A percentile compares a stretch with the other conserved stretches of the same genome.
Conservation (phyloP, 2,797 vertebrate species). For the Pipistrellus pygmaeus region DNA sequence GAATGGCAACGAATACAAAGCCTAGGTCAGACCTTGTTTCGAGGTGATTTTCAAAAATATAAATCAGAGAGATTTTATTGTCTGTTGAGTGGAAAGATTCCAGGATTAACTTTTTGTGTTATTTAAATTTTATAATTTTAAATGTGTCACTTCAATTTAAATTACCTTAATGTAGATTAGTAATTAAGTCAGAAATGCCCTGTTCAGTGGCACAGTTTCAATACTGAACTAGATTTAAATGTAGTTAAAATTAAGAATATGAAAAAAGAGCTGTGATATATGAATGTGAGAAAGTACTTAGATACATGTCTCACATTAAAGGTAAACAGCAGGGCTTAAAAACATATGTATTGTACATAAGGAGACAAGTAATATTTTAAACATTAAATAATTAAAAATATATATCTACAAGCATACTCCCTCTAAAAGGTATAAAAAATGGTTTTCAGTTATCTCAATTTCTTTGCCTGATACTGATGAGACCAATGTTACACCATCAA, state of each 20-base stretch:
- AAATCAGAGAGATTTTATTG: neutral
- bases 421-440: neutral
- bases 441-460: slow-evolving; percentile 20
- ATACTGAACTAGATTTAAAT: neutral
- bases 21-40: neutral
- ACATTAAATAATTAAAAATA: too few relatives aligned
- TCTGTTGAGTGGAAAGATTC: neutral
- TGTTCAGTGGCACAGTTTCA: neutral
- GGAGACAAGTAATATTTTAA: too few relatives aligned
- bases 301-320: neutral
- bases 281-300: slow-evolving; percentile 33
- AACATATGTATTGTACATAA: too few relatives aligned
- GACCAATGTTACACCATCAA: neutral
- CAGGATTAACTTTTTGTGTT: neutral
- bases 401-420: neutral
- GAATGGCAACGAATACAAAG: neutral
- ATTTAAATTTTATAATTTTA: slow-evolving; percentile 44
- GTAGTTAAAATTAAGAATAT: slow-evolving; percentile 37
- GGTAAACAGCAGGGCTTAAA: neutral
- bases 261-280: neutral
- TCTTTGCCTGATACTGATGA: neutral
- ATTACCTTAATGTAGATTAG: neutral
- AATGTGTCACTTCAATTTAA: slow-evolving; percentile 11
- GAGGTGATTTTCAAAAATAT: neutral
- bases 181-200: slow-evolving; percentile 31